Conservation (phyloP, 2,113 vertebrate genomes). For the Pterocles burchelli region DNA sequence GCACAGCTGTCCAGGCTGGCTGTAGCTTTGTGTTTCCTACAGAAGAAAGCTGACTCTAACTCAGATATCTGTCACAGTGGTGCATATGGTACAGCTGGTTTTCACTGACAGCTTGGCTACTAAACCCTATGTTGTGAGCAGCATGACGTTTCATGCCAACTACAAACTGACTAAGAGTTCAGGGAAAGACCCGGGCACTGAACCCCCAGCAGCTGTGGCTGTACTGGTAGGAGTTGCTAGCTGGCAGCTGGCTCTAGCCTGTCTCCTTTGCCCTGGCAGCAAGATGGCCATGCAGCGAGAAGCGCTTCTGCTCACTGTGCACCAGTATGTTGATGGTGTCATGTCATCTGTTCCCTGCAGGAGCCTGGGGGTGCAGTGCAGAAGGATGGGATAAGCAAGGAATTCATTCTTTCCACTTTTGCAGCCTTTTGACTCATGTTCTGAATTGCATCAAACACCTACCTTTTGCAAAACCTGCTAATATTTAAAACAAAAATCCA, state of each 20-base stretch:
- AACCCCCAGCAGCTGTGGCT: not conserved
- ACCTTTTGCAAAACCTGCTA: not conserved
- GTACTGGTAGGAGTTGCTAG: not conserved
- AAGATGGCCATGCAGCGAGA: not conserved
- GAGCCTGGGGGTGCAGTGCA: not conserved
- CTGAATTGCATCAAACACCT: not conserved
- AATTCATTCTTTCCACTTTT: not conserved
- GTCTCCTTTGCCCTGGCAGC: not conserved
- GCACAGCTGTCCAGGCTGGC: not conserved
- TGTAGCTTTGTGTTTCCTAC: not conserved
- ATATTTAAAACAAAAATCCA: not conserved
- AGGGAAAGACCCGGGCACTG: not conserved
- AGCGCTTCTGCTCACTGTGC: not conserved
- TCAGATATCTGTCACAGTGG: fast-evolving
- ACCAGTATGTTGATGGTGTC: not conserved
- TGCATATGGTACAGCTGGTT: not conserved
- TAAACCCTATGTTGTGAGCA: not conserved
- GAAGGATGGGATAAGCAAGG: not conserved
- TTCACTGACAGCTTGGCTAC: not conserved
- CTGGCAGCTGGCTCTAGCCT: not conserved
- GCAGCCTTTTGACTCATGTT: not conserved
- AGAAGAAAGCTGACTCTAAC: not conserved
- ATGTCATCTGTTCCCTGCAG: constrained; percentile 18
- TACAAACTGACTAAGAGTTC: not conserved
- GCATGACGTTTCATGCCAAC: not conserved